Conservation (phyloP, 2,113 vertebrate genomes). For the Oncorhynchus clarkii region DNA sequence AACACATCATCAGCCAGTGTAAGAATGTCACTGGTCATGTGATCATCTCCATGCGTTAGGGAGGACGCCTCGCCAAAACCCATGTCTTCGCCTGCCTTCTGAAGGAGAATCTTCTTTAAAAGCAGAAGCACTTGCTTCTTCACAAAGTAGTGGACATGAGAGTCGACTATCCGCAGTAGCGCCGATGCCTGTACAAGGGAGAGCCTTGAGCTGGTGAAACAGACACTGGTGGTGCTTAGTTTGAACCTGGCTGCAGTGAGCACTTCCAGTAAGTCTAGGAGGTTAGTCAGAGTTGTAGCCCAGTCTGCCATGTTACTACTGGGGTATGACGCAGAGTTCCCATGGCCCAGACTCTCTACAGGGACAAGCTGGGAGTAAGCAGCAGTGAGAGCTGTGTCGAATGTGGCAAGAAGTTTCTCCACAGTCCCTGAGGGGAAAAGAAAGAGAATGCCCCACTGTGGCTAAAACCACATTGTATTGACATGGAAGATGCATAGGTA, state of each 20-base stretch:
- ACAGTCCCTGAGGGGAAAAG: constrained; percentile 66
- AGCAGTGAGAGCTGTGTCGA: constrained; percentile 70
- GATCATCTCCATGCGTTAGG: not conserved
- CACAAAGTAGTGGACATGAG: constrained; percentile 70
- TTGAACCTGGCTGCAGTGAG: constrained; percentile 70
- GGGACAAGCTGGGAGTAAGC: constrained; percentile 70
- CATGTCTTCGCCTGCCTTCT: constrained; percentile 80
- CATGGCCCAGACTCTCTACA: constrained; percentile 24
- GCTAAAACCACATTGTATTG: no score
- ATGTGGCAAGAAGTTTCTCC: constrained; percentile 67
- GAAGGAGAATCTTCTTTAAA: constrained; percentile 81
- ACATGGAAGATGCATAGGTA: no score
- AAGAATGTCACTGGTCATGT: constrained; percentile 57
- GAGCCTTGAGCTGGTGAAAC: constrained; percentile 70
- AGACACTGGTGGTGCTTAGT: constrained; percentile 32
- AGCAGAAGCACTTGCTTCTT: constrained; percentile 79
- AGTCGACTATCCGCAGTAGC: constrained; percentile 60
- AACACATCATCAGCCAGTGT: constrained; percentile 68
- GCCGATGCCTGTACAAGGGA: constrained; percentile 63
- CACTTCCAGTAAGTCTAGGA: constrained; percentile 82
- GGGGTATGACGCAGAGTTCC: not conserved
- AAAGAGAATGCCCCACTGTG: not conserved
- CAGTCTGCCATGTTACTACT: constrained; percentile 26
- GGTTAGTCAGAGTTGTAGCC: constrained; percentile 61
- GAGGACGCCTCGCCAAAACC: not conserved